Conservation (phyloP, 2,113 vertebrate genomes). For the Uria lomvia region DNA sequence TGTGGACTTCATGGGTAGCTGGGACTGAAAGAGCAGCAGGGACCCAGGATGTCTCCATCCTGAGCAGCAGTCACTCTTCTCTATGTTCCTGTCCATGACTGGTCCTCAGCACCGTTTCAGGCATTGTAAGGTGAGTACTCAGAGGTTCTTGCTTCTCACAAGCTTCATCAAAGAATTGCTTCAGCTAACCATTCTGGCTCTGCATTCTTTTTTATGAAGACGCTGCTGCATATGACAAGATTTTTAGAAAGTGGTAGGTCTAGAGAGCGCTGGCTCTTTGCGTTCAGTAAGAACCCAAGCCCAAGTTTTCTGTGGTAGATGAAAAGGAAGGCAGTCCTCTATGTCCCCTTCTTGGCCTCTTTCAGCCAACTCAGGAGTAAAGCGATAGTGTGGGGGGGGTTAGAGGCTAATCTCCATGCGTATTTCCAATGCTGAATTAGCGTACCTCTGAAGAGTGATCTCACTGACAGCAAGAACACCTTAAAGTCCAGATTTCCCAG, state of each 20-base stretch:
- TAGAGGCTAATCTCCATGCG: neutral
- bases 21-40: neutral
- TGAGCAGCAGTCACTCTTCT: neutral
- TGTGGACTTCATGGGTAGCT: neutral
- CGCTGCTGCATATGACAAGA: neutral
- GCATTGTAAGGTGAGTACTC: neutral
- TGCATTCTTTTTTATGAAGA: neutral
- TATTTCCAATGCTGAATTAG: neutral
- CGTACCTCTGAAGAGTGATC: neutral
- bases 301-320: neutral
- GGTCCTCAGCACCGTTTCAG: neutral
- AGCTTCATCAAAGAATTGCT: neutral
- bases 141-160: neutral
- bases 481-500: neutral
- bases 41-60: rapidly evolving
- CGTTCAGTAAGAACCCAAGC: neutral
- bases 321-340: neutral
- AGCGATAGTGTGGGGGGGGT: neutral
- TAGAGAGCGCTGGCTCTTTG: neutral
- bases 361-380: neutral
- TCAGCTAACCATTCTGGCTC: neutral
- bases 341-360: neutral
- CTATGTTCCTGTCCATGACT: neutral
- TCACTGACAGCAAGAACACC: neutral
- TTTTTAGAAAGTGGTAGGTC: neutral